Base-by-base conservation (phyloP, 2,888 invertebrate genomes). In the Pedicia rivosa region DNA sequence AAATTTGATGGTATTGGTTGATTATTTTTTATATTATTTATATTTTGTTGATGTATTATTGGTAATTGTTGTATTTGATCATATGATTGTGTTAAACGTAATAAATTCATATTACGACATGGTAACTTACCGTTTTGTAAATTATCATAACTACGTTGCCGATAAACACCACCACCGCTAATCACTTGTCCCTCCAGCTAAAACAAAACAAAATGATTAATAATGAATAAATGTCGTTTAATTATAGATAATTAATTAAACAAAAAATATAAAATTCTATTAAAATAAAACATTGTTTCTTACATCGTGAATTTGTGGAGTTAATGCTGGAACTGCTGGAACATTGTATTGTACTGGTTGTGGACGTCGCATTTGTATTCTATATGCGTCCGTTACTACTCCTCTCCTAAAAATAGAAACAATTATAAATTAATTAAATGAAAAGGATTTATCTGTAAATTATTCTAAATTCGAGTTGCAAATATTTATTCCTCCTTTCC, bases 351-450 rank as follows among this genome's bases (percentile, higher is more conserved):
- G 19, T 14, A 20, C 28, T 4, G 29, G 31, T 15, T 42, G 40
- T 8, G 36, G 27, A 39, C 53, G 50, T 43, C 58, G 61, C 55
- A 72, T 68, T 57, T 77, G 75, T 34, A 69, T 64, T 50, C 69
- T 67, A 52, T 70, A 75, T 50, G 76, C 77, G 42, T 77, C 74
- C 36, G 77, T 77, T 36, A 78, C 76, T 40, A 74, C 55, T 38
- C 79, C 79, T 55, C 78, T 66, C 47, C 80, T 78, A 13, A 53
- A 54, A 48, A 49, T 40, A 43, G 40, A 46, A 24, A 24, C 3
- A 24, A 24, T 24, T 10, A 24, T 24, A 9, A 40, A 27, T 38
- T 7, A 39, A 37, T 39, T 9, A n/a, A n/a, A 25, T 14, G 31
- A 16, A 39, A 35, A 20, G 3, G 19, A 27, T 15, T 34, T 30